Percentiles rank a stretch among this genome's conserved stretches.
These are phyloP conservation scores for Herpetotheres cachinnans DNA, from an alignment of 2,113 vertebrate genomes.

Conservation along the genomic window DNA sequence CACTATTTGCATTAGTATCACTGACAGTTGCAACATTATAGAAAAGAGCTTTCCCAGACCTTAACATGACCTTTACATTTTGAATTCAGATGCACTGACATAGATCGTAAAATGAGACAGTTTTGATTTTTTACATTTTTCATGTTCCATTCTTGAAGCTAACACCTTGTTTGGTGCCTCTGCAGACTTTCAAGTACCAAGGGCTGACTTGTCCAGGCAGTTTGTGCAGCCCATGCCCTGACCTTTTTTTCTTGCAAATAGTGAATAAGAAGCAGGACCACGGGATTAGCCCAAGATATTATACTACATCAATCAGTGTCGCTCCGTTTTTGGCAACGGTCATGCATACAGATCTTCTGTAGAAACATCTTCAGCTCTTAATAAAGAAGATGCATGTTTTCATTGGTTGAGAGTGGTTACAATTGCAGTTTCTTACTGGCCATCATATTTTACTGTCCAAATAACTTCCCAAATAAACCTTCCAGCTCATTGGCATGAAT, in stretches of 20 bases:
- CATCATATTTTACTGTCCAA: constrained; percentile 21
- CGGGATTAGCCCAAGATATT: not conserved
- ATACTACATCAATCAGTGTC: not conserved
- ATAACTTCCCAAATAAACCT: constrained; percentile 38
- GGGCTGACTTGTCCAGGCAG: not conserved
- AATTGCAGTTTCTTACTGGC: not conserved
- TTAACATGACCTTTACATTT: not conserved
- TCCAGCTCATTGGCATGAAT: constrained; percentile 38
- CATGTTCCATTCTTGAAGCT: not conserved
- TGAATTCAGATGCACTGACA: not conserved
- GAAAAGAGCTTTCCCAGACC: not conserved
- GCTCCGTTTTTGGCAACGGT: not conserved
- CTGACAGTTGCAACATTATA: not conserved
- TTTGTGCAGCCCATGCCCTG: not conserved
- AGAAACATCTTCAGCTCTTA: not conserved
- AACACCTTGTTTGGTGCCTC: not conserved
- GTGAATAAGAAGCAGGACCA: not conserved
- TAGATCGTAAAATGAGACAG: not conserved
- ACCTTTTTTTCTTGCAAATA: not conserved
- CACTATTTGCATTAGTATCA: not conserved
- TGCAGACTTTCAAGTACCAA: not conserved
- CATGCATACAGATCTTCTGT: not conserved
- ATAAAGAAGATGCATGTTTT: not conserved
- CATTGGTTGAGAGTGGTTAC: not conserved
- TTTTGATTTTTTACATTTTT: not conserved